These are phyloP conservation scores for Bombus sylvicola DNA, from an alignment of 1,140 invertebrate species.

Conservation along the genomic window DNA sequence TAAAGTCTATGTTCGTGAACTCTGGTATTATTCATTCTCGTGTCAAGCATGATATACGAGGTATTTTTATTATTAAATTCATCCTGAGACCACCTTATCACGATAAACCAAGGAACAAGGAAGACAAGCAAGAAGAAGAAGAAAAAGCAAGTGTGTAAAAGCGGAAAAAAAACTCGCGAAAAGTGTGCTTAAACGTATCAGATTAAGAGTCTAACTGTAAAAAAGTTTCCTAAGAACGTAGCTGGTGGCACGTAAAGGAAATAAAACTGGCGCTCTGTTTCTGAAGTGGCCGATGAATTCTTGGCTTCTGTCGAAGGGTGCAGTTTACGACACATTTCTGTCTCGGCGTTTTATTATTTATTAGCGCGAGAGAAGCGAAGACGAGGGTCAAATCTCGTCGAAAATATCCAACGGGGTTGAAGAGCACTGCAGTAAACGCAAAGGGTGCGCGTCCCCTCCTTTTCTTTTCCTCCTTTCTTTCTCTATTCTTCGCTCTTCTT, in stretches of 20 bases:
- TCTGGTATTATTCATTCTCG: background rate
- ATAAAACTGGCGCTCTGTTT: background rate
- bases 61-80: background rate
- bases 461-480: slow-evolving; percentile 12
- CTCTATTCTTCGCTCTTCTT: background rate
- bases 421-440: slow-evolving; percentile 39
- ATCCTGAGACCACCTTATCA: background rate
- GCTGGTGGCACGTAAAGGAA: background rate
- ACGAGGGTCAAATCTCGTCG: slow-evolving; percentile 62
- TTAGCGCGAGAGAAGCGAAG: slow-evolving; percentile 32
- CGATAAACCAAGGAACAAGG: too few species aligned
- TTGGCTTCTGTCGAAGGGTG: slow-evolving; percentile 12
- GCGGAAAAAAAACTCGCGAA: background rate
- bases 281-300: background rate
- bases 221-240: slow-evolving; percentile 1
- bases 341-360: slow-evolving; percentile 59
- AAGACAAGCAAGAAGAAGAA: too few species aligned
- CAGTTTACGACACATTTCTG: slow-evolving; percentile 36
- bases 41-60: slow-evolving; percentile 24
- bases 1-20: slow-evolving; percentile 4
- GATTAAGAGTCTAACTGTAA: background rate
- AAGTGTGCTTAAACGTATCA: background rate
- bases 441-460: slow-evolving; percentile 34
- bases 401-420: slow-evolving; percentile 58
- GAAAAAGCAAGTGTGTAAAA: background rate